Evolutionary conservation across 2,888 invertebrate genomes (phyloP).

Genomic region (Chrysolina americana): DNA sequence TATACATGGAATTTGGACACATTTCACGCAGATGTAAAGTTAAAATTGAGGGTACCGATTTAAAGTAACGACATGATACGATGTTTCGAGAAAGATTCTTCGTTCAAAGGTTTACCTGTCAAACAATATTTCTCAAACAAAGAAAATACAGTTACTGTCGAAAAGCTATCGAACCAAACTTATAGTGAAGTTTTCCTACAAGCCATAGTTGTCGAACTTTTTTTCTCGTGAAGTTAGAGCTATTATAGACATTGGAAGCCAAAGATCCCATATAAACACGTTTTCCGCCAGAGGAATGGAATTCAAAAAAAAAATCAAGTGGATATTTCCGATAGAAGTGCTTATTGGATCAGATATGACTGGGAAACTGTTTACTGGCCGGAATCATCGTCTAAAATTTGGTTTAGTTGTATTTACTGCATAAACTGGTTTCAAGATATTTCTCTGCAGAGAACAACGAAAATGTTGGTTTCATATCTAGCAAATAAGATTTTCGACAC

Average conservation of each 20-base stretch:
- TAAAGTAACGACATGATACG: too few relatives aligned
- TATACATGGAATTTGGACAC: constrained; percentile 39
- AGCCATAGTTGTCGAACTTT: not conserved
- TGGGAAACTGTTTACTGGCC: too few relatives aligned
- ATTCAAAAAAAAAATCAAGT: not conserved
- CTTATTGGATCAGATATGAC: too few relatives aligned
- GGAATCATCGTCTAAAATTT: too few relatives aligned
- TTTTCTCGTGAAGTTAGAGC: not conserved
- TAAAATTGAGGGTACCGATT: not conserved
- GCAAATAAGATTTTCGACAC: constrained; percentile 38
- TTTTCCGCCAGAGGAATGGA: not conserved
- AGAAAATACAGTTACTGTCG: too few relatives aligned
- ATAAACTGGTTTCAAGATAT: constrained; percentile 38
- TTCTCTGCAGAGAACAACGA: constrained; percentile 5
- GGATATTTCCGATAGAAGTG: too few relatives aligned
- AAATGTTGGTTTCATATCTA: constrained; percentile 31
- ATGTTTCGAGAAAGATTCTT: too few relatives aligned
- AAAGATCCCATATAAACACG: not conserved
- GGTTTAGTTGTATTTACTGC: constrained; percentile 54
- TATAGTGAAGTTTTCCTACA: not conserved
- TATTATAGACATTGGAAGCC: constrained; percentile 1
- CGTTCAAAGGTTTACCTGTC: too few relatives aligned
- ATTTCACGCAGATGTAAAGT: constrained; percentile 36
- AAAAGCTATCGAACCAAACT: not conserved
- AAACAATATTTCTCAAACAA: too few relatives aligned